These are phyloP conservation scores for Sinosuthora webbiana DNA, from an alignment of 2,113 vertebrate species.

Conservation along the genomic window DNA sequence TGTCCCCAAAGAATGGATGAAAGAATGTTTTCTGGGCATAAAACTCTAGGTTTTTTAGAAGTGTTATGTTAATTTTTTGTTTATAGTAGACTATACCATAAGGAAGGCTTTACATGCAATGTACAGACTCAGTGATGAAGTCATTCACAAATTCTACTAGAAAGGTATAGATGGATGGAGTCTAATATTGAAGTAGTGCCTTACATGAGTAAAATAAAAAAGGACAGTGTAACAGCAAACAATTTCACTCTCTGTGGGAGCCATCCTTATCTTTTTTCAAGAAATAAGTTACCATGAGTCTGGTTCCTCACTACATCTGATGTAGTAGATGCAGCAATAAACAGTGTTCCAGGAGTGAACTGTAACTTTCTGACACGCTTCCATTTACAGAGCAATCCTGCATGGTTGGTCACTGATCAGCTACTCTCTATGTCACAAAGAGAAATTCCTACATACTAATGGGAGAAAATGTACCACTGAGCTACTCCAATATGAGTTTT, in stretches of 20 bases:
- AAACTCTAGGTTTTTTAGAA: background rate
- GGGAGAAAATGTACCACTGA: background rate
- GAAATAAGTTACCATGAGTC: background rate
- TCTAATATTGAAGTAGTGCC: background rate
- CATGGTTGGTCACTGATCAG: background rate
- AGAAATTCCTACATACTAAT: background rate
- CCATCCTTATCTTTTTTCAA: background rate
- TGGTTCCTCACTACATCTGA: background rate
- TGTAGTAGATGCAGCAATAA: background rate
- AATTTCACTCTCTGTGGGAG: background rate
- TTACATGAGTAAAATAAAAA: background rate
- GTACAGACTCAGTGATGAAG: background rate
- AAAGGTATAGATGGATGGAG: background rate
- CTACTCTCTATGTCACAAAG: background rate
- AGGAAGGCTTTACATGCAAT: background rate
- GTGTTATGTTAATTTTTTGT: background rate
- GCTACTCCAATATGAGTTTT: background rate
- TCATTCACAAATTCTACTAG: background rate
- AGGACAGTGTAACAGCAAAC: background rate
- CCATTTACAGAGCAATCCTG: background rate
- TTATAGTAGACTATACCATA: background rate
- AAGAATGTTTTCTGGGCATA: constrained; percentile 23
- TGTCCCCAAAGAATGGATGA: constrained; percentile 22
- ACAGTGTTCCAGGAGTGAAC: background rate
- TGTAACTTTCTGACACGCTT: background rate